Percentiles rank a stretch among this genome's conserved stretches.
phyloP scores from a whole-genome alignment of 1,140 invertebrate genomes.

The Apis cerana region DNA sequence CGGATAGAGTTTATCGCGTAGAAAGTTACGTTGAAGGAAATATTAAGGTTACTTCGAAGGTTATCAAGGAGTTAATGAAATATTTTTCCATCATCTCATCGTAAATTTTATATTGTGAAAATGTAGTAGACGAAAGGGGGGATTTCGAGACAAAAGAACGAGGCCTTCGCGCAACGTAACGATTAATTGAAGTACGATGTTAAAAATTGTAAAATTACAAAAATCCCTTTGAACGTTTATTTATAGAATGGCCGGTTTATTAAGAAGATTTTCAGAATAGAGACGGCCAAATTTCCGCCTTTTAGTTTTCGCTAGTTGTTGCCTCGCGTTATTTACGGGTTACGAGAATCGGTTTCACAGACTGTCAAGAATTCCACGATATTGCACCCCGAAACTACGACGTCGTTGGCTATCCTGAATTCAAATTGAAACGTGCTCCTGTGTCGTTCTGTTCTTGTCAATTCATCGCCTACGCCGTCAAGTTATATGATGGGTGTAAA shows the following conservation, averaged over 20 bases:
- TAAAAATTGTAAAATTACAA: slow-evolving; percentile 69
- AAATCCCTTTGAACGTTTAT: slow-evolving; percentile 66
- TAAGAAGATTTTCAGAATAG: slow-evolving; percentile 50
- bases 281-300: slow-evolving; percentile 47
- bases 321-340: slow-evolving; percentile 58
- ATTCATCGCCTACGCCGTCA: slow-evolving; percentile 43
- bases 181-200: slow-evolving; percentile 63
- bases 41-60: slow-evolving; percentile 32
- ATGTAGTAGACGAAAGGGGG: not conserved
- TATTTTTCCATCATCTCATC: slow-evolving; percentile 34
- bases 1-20: slow-evolving; percentile 20
- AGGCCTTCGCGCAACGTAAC: not conserved
- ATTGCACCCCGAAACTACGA: slow-evolving; percentile 47
- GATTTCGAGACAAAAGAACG: not conserved
- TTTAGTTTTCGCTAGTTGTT: slow-evolving; percentile 63
- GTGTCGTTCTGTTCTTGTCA: slow-evolving; percentile 33
- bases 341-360: slow-evolving; percentile 60
- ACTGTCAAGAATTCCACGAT: slow-evolving; percentile 50
- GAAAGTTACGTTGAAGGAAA: slow-evolving; percentile 20
- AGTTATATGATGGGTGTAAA: slow-evolving; percentile 43
- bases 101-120: slow-evolving; percentile 23
- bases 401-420: slow-evolving; percentile 50
- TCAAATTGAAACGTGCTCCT: slow-evolving; percentile 54
- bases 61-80: slow-evolving; percentile 50
- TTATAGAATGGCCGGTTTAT: slow-evolving; percentile 66